Evolutionary conservation across 2,113 vertebrate genomes (phyloP), one percentile per base, ranked within the genome.

Genomic region (Micromys minutus): DNA sequence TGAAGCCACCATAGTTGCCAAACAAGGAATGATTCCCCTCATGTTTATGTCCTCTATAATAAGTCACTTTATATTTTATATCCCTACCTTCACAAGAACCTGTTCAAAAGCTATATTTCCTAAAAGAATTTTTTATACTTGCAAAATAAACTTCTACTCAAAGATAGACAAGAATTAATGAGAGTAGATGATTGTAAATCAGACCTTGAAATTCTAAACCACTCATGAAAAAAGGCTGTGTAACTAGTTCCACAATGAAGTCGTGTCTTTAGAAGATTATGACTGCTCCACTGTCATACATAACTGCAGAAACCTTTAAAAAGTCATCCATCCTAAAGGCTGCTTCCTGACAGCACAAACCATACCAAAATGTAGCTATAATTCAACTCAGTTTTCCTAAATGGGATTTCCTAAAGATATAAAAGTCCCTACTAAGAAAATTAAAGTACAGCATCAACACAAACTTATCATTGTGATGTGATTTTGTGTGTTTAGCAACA

Each of bases 371-470:
- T 94, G 76, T 79, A 75, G 34, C 72, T 94, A 89, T 94, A 94
- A 95, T 92, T 94, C 88, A 97, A 79, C 45, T 52, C 74, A 16
- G 90, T 96, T 94, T 90, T 76, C 63, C 67, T 96, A 94, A 95
- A 93, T 94, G 45, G 52, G 76, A 93, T 75, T 92, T 95, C 86
- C 76, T 77, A 86, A 81, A 74, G 17, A 85, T 71, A 69, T 69
- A 94, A 96, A 96, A 87, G 84, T 77, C 71, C 77, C 42, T 77
- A 42, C 17, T 87, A 79, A 94, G 76, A 91, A 96, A 92, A 96
- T 89, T 93, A 95, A 76, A 95, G 65, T 80, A 61, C 24, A 92
- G 4, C 39, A 91, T 45, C 31, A 61, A 71, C 17, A 87, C 77
- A 94, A 79, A 89, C 57, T 81, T 67, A 94, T 93, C 88, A 92